Evolutionary conservation across 1,140 invertebrate species (phyloP).

Genomic region (Apis florea): DNA sequence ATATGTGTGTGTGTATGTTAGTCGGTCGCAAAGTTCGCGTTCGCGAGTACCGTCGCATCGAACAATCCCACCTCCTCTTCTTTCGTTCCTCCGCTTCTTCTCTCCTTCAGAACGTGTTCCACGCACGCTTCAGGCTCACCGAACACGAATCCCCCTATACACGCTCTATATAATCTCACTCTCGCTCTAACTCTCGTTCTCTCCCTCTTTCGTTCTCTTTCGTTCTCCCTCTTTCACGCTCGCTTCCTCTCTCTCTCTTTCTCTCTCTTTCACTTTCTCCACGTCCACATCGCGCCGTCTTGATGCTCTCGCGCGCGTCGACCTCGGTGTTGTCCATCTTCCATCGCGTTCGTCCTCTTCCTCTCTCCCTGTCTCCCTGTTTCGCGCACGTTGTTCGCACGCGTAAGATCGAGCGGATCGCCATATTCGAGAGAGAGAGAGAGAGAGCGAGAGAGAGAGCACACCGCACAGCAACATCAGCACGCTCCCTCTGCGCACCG

Average conservation of each 20-base stretch:
- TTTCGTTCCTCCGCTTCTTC: neutral
- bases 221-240: too few species aligned
- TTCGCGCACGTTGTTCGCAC: too few species aligned
- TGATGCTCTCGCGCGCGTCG: neutral
- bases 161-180: neutral
- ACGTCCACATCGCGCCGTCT: too few species aligned
- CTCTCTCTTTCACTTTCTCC: neutral
- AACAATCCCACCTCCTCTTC: conserved; percentile 1
- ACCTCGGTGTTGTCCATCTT: neutral
- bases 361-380: neutral
- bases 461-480: too few species aligned
- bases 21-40: conserved; percentile 41
- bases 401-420: too few species aligned
- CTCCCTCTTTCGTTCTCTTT: neutral
- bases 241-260: neutral
- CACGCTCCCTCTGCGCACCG: neutral
- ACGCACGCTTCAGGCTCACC: conserved; percentile 44
- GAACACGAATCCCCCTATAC: conserved; percentile 11
- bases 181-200: conserved; percentile 25
- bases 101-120: conserved; percentile 17
- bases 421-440: too few species aligned
- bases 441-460: too few species aligned
- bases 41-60: conserved; percentile 8
- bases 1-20: conserved; percentile 4
- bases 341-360: neutral